Conservation (phyloP, 2,797 vertebrate species). For the Myotis vivesi region DNA sequence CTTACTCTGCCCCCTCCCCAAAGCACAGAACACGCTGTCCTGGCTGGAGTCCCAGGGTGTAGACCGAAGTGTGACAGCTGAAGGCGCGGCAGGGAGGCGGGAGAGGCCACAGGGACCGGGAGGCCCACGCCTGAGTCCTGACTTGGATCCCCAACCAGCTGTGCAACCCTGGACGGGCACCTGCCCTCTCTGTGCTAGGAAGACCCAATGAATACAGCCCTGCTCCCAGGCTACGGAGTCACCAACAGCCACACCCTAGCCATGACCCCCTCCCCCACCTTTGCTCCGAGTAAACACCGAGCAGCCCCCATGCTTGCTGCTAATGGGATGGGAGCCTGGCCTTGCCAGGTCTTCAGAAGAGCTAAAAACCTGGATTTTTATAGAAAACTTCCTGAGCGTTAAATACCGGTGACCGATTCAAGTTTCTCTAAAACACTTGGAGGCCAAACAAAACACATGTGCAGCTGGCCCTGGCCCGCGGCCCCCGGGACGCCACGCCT, state of each 20-base stretch:
- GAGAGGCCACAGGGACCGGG: neutral
- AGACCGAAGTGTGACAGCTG: neutral
- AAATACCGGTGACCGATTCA: neutral
- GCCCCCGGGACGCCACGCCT: neutral
- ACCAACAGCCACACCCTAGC: neutral
- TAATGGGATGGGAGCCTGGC: neutral
- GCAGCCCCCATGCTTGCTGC: neutral
- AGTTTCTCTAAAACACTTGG: neutral
- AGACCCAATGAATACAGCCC: neutral
- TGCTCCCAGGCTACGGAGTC: neutral
- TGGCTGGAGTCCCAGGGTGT: neutral
- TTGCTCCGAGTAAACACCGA: neutral
- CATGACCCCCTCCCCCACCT: accelerated
- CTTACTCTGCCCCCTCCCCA: neutral
- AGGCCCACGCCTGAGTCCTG: neutral
- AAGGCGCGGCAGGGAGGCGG: neutral
- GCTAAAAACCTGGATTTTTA: neutral
- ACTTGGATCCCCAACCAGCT: neutral
- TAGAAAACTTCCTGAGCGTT: conserved; percentile 25
- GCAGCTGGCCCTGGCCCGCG: neutral
- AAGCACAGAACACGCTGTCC: neutral
- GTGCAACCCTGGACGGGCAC: neutral
- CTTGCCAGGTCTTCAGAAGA: neutral
- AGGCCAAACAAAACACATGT: conserved; percentile 22
- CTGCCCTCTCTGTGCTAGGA: neutral